Percentiles rank a stretch among this genome's conserved stretches.
These are phyloP conservation scores for Lepus townsendii DNA, from an alignment of 2,797 vertebrate genomes.

Conservation along the genomic window DNA sequence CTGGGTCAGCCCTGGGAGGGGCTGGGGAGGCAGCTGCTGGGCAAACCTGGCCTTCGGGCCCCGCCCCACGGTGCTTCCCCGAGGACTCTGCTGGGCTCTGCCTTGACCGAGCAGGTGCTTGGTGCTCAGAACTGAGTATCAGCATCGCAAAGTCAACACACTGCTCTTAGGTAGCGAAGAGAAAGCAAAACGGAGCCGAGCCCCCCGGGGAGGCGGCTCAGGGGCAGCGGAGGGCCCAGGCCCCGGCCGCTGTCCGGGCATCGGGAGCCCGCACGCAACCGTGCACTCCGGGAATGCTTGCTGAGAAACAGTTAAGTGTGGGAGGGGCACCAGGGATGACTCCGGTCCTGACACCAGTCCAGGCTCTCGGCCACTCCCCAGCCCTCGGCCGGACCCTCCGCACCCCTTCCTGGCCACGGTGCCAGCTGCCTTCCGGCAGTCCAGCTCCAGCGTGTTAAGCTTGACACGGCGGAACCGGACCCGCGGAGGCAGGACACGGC, in stretches of 20 bases:
- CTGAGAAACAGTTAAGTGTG: background rate
- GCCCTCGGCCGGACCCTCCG: fast-evolving
- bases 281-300: background rate
- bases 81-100: background rate
- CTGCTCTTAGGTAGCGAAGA: background rate
- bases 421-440: background rate
- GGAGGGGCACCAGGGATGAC: background rate
- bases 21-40: fast-evolving
- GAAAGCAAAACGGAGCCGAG: too few species aligned
- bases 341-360: too few species aligned
- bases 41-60: background rate
- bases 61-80: background rate
- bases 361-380: background rate
- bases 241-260: background rate
- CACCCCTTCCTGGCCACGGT: fast-evolving
- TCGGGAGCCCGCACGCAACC: background rate
- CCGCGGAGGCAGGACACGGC: background rate
- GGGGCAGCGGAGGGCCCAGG: too few species aligned
- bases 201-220: too few species aligned
- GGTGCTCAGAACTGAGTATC: background rate
- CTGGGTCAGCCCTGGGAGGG: too few species aligned
- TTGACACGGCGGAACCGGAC: background rate
- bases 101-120: background rate
- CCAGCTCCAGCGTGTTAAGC: background rate
- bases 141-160: background rate